phyloP scores from a whole-genome alignment of 1,140 invertebrate species.

The Arion vulgaris region DNA sequence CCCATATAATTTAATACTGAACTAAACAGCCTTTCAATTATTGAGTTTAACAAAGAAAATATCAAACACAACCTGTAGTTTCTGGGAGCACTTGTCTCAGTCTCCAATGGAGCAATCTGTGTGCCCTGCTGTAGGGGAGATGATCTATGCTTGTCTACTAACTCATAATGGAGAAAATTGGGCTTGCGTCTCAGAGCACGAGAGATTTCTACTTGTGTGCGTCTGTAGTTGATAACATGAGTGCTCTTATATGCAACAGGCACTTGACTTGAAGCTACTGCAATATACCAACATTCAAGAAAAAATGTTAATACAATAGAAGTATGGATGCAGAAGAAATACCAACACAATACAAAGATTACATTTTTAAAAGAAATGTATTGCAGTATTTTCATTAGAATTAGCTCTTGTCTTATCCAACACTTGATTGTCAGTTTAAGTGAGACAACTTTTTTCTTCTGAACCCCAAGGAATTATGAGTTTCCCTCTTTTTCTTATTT shows the following conservation, averaged over 20 bases:
- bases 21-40: no score
- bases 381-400: no score
- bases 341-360: not conserved
- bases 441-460: no score
- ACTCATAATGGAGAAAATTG: conserved; percentile 40
- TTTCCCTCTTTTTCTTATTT: no score
- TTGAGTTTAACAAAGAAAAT: no score
- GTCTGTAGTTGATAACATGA: conserved; percentile 19
- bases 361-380: not conserved
- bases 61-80: conserved; percentile 45
- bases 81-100: conserved; percentile 34
- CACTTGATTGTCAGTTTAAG: no score
- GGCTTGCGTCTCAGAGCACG: conserved; percentile 26
- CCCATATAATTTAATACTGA: no score
- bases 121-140: conserved; percentile 38
- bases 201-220: conserved; percentile 28
- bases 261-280: not conserved
- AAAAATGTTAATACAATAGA: no score
- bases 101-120: conserved; percentile 6
- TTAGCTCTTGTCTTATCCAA: no score
- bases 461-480: no score
- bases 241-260: not conserved
- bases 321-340: not conserved
- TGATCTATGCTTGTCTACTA: conserved; percentile 49
- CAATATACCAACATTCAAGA: not conserved